phyloP scores from a whole-genome alignment of 2,797 vertebrate species.

The Platalea minor region DNA sequence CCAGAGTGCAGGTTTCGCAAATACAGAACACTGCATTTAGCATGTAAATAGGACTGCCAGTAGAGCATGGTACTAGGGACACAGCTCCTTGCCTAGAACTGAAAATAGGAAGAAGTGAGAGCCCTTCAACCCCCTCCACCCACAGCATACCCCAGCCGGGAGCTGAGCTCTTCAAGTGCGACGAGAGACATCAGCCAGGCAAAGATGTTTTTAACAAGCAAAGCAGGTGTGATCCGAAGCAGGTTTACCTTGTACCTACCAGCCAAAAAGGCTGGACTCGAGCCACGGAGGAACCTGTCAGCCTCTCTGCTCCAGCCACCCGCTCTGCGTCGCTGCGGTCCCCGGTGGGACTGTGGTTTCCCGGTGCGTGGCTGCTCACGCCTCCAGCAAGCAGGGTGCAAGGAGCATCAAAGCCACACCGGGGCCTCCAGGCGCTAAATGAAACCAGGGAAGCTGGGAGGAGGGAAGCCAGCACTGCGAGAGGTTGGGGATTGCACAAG shows the following conservation, averaged over 20 bases:
- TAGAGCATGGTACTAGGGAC: neutral
- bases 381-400: neutral
- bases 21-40: neutral
- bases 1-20: neutral
- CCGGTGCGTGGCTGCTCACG: neutral
- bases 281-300: neutral
- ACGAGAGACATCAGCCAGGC: neutral
- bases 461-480: neutral
- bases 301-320: neutral
- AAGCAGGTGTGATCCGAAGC: neutral
- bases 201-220: neutral
- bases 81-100: neutral
- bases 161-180: neutral
- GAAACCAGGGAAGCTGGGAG: neutral
- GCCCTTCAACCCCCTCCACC: neutral
- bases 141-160: neutral
- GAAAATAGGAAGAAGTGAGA: neutral
- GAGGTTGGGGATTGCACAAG: neutral
- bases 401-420: neutral
- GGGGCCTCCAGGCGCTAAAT: neutral
- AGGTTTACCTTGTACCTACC: neutral
- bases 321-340: rapidly evolving
- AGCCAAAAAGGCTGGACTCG: neutral
- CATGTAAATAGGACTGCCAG: neutral
- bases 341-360: rapidly evolving